Base-by-base conservation (phyloP, 2,888 invertebrate species). In the Itoplectis maculator region DNA sequence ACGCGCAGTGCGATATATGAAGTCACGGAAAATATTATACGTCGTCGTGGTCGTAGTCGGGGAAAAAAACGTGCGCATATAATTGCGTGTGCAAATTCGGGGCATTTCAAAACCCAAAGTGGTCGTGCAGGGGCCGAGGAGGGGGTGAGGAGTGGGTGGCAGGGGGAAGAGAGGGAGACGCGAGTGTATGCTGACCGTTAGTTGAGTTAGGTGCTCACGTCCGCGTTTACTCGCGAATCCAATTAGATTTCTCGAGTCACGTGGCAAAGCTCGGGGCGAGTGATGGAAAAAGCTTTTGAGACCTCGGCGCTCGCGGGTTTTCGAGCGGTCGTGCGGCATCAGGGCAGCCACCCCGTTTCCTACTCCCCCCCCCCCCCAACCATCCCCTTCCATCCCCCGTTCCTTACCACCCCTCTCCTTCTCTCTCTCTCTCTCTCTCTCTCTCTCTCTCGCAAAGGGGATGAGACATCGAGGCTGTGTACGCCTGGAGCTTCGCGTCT, bases 391-490 rank as follows among this genome's bases (percentile, higher is more conserved):
- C 5, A 5, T 5, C 29, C 29, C 29, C 29, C 5, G 29, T 5
- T 5, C 29, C n/a, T n/a, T n/a, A n/a, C n/a, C n/a, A n/a, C n/a
- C n/a, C n/a, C n/a, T n/a, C n/a, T n/a, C n/a, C n/a, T 37, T 23
- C 35, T 15, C n/a, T 29, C 29, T 29, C 29, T 29, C 13, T 15
- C 61, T 40, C 54, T 69, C 13, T 49, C 42, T 61, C 15, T 42
- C 59, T 29, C 49, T 69, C 69, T 65, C 74, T 74, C 37, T 7
- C 61, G 18, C 37, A 51, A 69, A 59, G 72, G 59, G 82, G 82
- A 82, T 81, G 84, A 84, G 82, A 82, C 85, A 84, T 84, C 82
- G 81, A 85, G 86, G 86, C 84, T 84, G 76, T 85, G 59, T 75
- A 51, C 65, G 56, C 72, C 72, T 72, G 68, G 77, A 75, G 72